phyloP scores from a whole-genome alignment of 1,140 invertebrate species.

The Aphelinus certus region DNA sequence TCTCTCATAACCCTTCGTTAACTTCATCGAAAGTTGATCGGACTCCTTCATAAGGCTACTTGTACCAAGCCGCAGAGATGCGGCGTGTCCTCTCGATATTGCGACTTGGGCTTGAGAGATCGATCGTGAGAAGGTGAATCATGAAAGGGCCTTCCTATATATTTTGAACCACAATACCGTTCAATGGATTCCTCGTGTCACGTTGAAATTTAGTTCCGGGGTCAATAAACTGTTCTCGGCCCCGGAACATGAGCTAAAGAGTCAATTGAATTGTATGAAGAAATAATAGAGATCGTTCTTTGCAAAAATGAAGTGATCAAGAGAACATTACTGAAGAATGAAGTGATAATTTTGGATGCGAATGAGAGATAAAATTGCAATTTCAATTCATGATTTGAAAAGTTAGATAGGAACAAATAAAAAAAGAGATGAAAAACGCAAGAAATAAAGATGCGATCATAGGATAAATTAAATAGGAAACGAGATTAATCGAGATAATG shows the following conservation, averaged over 20 bases:
- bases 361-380: too few relatives aligned
- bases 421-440: too few relatives aligned
- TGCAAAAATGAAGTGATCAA: too few relatives aligned
- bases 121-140: not conserved
- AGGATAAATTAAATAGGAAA: too few relatives aligned
- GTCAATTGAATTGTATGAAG: too few relatives aligned
- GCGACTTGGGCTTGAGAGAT: not conserved
- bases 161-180: not conserved
- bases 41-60: constrained; percentile 16
- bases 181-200: constrained; percentile 4
- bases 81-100: not conserved
- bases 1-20: not conserved
- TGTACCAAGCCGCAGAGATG: not conserved
- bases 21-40: not conserved
- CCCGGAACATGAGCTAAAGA: not conserved
- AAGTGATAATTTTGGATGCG: too few relatives aligned
- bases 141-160: not conserved
- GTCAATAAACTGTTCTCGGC: constrained; percentile 9
- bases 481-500: too few relatives aligned
- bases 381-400: too few relatives aligned
- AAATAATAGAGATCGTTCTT: too few relatives aligned
- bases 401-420: too few relatives aligned
- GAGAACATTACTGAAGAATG: too few relatives aligned
- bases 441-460: too few relatives aligned
- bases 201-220: constrained; percentile 15